Evolutionary conservation across 2,888 invertebrate species (phyloP).

Genomic region (Cremastobaeus sp.): DNA sequence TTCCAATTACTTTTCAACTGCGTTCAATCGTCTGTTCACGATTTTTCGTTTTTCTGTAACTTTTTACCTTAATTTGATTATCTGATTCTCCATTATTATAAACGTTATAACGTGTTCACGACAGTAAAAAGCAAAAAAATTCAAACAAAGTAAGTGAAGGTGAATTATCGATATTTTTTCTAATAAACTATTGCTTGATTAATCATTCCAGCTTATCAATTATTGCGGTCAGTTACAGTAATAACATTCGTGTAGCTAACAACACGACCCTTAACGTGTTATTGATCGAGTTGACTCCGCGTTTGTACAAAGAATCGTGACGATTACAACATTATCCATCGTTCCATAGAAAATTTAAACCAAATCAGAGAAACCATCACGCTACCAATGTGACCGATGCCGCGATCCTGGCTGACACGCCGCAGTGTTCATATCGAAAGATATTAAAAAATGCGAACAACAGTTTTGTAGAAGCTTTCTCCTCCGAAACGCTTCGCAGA

Average conservation of each 20-base stretch:
- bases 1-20: conserved; percentile 50
- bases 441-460: too few species aligned
- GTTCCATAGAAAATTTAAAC: conserved; percentile 31
- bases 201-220: conserved; percentile 63
- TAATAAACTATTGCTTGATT: conserved; percentile 53
- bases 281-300: conserved; percentile 58
- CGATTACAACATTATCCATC: conserved; percentile 58
- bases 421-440: too few species aligned
- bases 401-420: too few species aligned
- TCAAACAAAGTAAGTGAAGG: conserved; percentile 13
- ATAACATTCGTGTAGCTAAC: conserved; percentile 66
- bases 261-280: conserved; percentile 61
- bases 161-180: conserved; percentile 38
- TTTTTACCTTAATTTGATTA: background rate
- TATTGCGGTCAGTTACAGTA: conserved; percentile 64
- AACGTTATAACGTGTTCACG: too few species aligned
- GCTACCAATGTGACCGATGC: too few species aligned
- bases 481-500: too few species aligned
- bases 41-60: background rate
- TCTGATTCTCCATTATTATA: too few species aligned
- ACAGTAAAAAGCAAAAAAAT: too few species aligned
- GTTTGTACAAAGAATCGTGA: conserved; percentile 58
- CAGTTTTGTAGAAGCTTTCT: too few species aligned
- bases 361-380: too few species aligned
- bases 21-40: conserved; percentile 42